A percentile compares a stretch with the other conserved stretches of the same genome.
Evolutionary conservation across 2,797 vertebrate species (phyloP).

Genomic region (Gambelia wislizenii): DNA sequence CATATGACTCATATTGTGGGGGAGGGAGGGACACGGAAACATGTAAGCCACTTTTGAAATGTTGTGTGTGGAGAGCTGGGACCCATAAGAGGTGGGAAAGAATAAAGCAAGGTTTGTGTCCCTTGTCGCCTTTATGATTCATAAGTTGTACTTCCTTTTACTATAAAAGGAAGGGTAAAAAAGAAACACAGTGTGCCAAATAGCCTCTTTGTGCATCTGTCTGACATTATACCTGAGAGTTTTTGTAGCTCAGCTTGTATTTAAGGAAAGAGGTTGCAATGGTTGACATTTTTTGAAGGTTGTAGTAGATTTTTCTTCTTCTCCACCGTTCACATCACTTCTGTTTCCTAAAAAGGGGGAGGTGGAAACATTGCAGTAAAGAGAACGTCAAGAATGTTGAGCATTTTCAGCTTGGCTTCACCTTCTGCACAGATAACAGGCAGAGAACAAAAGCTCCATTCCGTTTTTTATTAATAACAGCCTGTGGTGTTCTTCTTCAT

Average conservation of each 20-base stretch:
- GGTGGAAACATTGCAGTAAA: slow-evolving; percentile 48
- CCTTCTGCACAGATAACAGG: slow-evolving; percentile 53
- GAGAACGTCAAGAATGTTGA: slow-evolving; percentile 75
- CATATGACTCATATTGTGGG: not conserved
- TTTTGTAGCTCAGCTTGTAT: not conserved
- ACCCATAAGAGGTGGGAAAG: not conserved
- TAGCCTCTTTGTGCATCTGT: not conserved
- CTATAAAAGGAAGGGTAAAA: not conserved
- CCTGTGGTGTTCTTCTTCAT: not conserved
- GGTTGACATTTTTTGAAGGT: not conserved
- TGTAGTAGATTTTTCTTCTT: not conserved
- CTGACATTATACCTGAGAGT: not conserved
- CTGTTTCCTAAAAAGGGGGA: slow-evolving; percentile 18
- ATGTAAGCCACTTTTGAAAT: not conserved
- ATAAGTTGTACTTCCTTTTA: not conserved
- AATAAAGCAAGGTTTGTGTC: not conserved
- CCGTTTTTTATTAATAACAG: slow-evolving; percentile 2
- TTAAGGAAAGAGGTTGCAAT: not conserved
- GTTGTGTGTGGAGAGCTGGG: not conserved
- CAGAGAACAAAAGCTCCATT: not conserved
- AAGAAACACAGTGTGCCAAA: not conserved
- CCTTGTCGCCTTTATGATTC: not conserved
- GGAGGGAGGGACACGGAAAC: not conserved
- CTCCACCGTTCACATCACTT: not conserved
- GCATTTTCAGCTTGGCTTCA: slow-evolving; percentile 50